Conservation (phyloP, 2,113 vertebrate genomes). For the Sinocyclocheilus anophthalmus region DNA sequence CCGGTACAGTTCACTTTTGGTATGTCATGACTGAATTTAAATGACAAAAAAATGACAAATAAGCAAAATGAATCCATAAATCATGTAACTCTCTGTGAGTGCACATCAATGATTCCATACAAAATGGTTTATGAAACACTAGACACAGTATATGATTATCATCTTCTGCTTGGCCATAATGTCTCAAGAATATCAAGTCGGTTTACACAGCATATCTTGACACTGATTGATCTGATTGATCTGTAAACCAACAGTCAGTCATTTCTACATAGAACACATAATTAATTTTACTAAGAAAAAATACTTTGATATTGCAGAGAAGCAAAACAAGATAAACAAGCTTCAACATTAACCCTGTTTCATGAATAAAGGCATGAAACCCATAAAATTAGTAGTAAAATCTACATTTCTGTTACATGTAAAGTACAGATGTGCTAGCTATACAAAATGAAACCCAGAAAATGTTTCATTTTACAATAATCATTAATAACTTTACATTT, state of each 20-base stretch:
- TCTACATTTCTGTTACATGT: not conserved
- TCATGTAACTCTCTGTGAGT: not conserved
- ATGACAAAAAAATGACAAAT: not conserved
- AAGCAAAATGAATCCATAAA: not conserved
- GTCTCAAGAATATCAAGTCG: not conserved
- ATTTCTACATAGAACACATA: not conserved
- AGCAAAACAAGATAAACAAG: not conserved
- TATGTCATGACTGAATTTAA: conserved; percentile 22
- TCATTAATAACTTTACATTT: conserved; percentile 62
- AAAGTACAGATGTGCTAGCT: conserved; percentile 22
- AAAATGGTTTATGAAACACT: not conserved
- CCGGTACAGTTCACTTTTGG: conserved; percentile 46
- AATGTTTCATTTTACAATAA: conserved; percentile 1
- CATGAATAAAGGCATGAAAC: not conserved
- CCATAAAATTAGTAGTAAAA: not conserved
- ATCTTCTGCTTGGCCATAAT: not conserved
- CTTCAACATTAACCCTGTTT: not conserved
- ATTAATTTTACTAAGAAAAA: not conserved
- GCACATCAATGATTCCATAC: not conserved
- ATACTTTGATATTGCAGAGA: not conserved
- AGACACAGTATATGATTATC: not conserved
- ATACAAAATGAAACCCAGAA: conserved; percentile 23
- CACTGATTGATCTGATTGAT: not conserved
- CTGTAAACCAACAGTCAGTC: not conserved
- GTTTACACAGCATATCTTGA: not conserved